Percentiles rank a stretch among this genome's conserved stretches.
Conservation (phyloP, 1,140 invertebrate species). For the Drosophila serrata region DNA sequence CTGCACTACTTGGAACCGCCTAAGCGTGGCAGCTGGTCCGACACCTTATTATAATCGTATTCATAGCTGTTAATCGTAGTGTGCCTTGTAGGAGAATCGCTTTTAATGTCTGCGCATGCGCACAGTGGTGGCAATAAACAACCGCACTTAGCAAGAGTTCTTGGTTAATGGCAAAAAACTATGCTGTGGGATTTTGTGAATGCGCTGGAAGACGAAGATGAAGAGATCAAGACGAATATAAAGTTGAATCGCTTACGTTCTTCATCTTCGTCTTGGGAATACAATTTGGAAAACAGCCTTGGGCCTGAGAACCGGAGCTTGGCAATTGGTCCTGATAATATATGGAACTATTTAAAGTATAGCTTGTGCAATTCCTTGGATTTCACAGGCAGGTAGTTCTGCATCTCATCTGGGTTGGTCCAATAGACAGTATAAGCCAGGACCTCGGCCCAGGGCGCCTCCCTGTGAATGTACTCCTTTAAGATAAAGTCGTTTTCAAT, state of each 20-base stretch:
- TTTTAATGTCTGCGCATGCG: conserved; percentile 63
- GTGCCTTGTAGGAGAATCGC: conserved; percentile 52
- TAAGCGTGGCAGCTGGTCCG: conserved; percentile 35
- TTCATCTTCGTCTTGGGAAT: background rate
- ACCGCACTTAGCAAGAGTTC: conserved; percentile 39
- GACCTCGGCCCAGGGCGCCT: conserved; percentile 86
- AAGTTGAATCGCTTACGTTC: background rate
- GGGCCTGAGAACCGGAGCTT: background rate
- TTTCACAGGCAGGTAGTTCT: conserved; percentile 86
- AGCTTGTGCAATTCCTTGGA: conserved; percentile 86
- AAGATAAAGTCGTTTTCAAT: conserved; percentile 91
- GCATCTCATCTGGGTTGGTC: conserved; percentile 87
- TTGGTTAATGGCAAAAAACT: background rate
- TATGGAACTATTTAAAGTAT: conserved; percentile 68
- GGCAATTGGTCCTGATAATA: background rate
- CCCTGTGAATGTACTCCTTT: conserved; percentile 91
- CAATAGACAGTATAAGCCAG: conserved; percentile 86
- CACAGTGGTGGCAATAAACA: conserved; percentile 62
- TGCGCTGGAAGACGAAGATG: background rate
- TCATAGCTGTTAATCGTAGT: conserved; percentile 50
- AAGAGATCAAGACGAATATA: background rate
- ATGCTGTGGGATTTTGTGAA: background rate
- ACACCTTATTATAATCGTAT: conserved; percentile 21
- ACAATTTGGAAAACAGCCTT: background rate
- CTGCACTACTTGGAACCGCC: conserved; percentile 87